phyloP scores from a whole-genome alignment of 1,140 invertebrate genomes.

The Drosophila lowei region DNA sequence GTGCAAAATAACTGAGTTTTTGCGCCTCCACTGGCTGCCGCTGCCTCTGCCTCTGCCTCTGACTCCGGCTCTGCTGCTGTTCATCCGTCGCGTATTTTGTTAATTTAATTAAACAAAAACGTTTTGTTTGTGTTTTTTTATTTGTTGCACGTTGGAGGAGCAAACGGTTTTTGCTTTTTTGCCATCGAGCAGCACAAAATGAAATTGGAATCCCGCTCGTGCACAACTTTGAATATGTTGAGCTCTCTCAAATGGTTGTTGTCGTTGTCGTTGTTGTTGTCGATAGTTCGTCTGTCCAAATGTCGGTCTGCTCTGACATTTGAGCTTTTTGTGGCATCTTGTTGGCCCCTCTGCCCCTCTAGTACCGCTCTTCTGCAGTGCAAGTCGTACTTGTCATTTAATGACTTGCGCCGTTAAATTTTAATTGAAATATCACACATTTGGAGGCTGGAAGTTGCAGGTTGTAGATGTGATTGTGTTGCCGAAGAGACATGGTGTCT shows the following conservation, averaged over 20 bases:
- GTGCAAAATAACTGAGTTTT: slow-evolving; percentile 74
- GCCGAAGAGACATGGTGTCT: neutral
- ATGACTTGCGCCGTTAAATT: slow-evolving; percentile 73
- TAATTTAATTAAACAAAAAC: slow-evolving; percentile 81
- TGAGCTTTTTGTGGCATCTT: slow-evolving; percentile 33
- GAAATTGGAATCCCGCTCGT: slow-evolving; percentile 67
- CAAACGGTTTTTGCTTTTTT: slow-evolving; percentile 34
- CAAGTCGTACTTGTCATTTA: slow-evolving; percentile 65
- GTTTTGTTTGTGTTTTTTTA: slow-evolving; percentile 77
- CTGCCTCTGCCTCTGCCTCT: too few relatives aligned
- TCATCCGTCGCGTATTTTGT: slow-evolving; percentile 74
- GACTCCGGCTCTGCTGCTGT: neutral
- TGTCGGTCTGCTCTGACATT: slow-evolving; percentile 45
- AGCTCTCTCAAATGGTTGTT: slow-evolving; percentile 32
- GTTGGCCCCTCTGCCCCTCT: slow-evolving; percentile 5
- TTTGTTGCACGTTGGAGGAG: slow-evolving; percentile 13
- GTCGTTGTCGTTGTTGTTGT: slow-evolving; percentile 35
- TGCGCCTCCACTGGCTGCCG: slow-evolving; percentile 17
- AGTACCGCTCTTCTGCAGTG: slow-evolving; percentile 2
- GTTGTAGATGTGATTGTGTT: slow-evolving; percentile 27
- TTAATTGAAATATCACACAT: slow-evolving; percentile 81
- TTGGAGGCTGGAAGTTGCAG: slow-evolving; percentile 38
- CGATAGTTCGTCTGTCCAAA: slow-evolving; percentile 37
- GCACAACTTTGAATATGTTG: slow-evolving; percentile 78
- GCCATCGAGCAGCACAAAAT: slow-evolving; percentile 32